Evolutionary conservation across 2,888 invertebrate species (phyloP).

Genomic region (Noctua janthe): DNA sequence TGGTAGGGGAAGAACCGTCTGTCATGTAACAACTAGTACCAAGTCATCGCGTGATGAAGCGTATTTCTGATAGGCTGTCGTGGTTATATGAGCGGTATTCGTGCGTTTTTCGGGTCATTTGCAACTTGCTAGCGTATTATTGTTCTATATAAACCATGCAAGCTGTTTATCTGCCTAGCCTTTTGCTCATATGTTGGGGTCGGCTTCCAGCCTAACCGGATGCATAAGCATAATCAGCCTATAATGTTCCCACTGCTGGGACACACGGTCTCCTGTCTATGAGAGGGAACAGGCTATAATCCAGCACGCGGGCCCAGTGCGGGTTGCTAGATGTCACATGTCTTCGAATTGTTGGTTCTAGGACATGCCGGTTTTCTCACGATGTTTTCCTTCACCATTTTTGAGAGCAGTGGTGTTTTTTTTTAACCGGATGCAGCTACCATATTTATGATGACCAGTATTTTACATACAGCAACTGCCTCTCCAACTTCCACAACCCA

Average conservation of each 20-base stretch:
- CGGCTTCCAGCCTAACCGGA: background rate
- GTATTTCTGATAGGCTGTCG: slow-evolving; percentile 24
- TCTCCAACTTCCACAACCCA: background rate
- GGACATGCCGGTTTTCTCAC: no score
- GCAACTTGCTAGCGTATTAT: background rate
- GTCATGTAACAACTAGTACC: slow-evolving; percentile 46
- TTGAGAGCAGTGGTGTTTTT: no score
- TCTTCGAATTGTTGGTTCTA: no score
- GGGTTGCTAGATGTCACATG: no score
- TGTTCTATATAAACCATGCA: slow-evolving; percentile 1
- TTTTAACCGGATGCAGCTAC: background rate
- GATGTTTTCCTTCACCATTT: no score
- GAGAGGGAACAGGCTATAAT: no score
- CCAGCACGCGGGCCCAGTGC: no score
- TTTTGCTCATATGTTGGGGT: background rate
- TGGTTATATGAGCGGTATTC: slow-evolving; percentile 8
- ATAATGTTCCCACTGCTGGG: no score
- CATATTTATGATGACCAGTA: background rate
- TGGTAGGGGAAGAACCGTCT: slow-evolving; percentile 36
- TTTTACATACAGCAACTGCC: background rate
- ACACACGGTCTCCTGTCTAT: no score
- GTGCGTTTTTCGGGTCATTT: background rate
- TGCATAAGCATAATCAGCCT: no score
- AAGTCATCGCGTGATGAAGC: slow-evolving; percentile 47
- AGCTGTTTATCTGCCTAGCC: background rate